Percentiles rank a stretch among this genome's conserved stretches.
phyloP scores from a whole-genome alignment of 2,113 vertebrate species.

The Xenopus laevis region DNA sequence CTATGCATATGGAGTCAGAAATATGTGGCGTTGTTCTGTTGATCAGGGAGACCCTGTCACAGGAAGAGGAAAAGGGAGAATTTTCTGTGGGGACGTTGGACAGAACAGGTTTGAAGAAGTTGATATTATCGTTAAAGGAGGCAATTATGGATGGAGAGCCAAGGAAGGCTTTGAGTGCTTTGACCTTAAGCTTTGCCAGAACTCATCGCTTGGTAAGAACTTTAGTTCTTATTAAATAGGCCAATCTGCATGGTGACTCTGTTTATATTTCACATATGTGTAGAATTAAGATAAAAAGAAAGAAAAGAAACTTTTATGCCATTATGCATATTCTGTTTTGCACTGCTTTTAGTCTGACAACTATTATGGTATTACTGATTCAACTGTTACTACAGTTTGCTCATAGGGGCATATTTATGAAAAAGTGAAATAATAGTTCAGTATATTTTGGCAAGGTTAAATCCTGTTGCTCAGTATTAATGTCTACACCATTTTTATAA shows the following conservation, averaged over 20 bases:
- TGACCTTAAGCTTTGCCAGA: conserved; percentile 71
- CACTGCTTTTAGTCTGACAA: too few relatives aligned
- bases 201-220: conserved; percentile 71
- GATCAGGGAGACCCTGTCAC: conserved; percentile 71
- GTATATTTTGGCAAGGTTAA: too few relatives aligned
- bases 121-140: conserved; percentile 75
- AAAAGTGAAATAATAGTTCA: too few relatives aligned
- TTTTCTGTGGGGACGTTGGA: conserved; percentile 81
- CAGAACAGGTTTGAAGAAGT: conserved; percentile 85
- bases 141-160: conserved; percentile 83
- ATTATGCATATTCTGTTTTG: too few relatives aligned
- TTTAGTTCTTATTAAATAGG: not conserved
- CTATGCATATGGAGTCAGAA: conserved; percentile 76
- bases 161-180: conserved; percentile 84
- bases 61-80: conserved; percentile 64
- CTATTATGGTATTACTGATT: too few relatives aligned
- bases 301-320: too few relatives aligned
- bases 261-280: too few relatives aligned
- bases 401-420: too few relatives aligned
- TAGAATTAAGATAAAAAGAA: too few relatives aligned
- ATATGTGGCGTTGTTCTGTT: conserved; percentile 79
- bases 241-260: not conserved
- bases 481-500: too few relatives aligned
- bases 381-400: too few relatives aligned
- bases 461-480: too few relatives aligned